Evolutionary conservation across 1,140 invertebrate species (phyloP).

Genomic region (Polyergus mexicanus): DNA sequence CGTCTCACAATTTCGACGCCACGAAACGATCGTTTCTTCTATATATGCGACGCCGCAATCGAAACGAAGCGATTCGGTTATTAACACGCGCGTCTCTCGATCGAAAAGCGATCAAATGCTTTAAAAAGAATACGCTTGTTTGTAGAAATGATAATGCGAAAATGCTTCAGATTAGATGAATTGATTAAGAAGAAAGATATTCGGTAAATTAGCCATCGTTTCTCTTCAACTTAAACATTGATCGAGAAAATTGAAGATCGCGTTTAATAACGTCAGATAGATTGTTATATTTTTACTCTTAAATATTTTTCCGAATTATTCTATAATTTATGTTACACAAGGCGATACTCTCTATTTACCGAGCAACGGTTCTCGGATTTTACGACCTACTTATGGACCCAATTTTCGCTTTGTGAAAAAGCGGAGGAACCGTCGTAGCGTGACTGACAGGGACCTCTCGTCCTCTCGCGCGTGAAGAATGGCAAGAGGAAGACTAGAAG

Average conservation of each 20-base stretch:
- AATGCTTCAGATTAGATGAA: constrained; percentile 26
- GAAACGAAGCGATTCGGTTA: constrained; percentile 63
- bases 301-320: not conserved
- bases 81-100: constrained; percentile 57
- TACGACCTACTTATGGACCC: constrained; percentile 48
- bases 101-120: constrained; percentile 40
- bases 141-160: constrained; percentile 36
- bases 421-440: constrained; percentile 39
- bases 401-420: constrained; percentile 64
- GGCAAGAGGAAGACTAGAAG: constrained; percentile 58
- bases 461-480: constrained; percentile 53
- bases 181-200: not conserved
- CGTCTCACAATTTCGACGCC: constrained; percentile 62
- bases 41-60: constrained; percentile 35
- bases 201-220: constrained; percentile 25
- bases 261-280: not conserved
- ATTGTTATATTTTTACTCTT: not conserved
- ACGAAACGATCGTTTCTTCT: constrained; percentile 24
- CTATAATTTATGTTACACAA: not conserved
- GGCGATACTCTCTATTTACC: not conserved
- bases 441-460: constrained; percentile 64
- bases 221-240: not conserved
- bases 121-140: not conserved
- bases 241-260: constrained; percentile 9
- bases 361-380: constrained; percentile 10